These are phyloP conservation scores for Brachymystax lenok DNA, from an alignment of 2,797 vertebrate species.

Conservation along the genomic window DNA sequence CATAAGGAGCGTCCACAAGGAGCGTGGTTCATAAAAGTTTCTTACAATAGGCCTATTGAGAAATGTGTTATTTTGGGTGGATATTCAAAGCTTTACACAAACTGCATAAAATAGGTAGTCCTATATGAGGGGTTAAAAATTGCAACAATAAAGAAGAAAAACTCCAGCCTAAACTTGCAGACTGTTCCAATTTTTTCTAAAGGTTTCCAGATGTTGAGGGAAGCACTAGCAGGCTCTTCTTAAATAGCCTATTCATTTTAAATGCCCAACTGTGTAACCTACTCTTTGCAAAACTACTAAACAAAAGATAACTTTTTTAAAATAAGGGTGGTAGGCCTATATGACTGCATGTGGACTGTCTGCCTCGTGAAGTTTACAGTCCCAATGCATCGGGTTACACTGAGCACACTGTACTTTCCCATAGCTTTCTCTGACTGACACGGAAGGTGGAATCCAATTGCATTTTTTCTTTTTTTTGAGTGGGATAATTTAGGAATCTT, in stretches of 20 bases:
- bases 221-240: background rate
- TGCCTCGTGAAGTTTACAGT: constrained; percentile 24
- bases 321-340: background rate
- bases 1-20: too few relatives aligned
- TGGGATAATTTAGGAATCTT: constrained; percentile 72
- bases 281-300: background rate
- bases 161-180: constrained; percentile 53
- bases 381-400: constrained; percentile 36
- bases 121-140: constrained; percentile 15
- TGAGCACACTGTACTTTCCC: constrained; percentile 18
- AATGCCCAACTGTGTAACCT: constrained; percentile 7
- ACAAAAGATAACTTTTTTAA: background rate
- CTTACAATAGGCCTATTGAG: background rate
- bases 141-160: constrained; percentile 27
- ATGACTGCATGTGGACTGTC: background rate
- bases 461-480: constrained; percentile 39
- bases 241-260: background rate
- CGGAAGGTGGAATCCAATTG: constrained; percentile 50
- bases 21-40: background rate
- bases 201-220: constrained; percentile 73
- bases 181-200: constrained; percentile 56
- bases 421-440: constrained; percentile 40
- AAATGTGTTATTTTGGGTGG: background rate
- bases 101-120: background rate
- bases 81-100: background rate